Base-by-base conservation (phyloP, 1,140 invertebrate genomes). In the Trichogramma pretiosum region DNA sequence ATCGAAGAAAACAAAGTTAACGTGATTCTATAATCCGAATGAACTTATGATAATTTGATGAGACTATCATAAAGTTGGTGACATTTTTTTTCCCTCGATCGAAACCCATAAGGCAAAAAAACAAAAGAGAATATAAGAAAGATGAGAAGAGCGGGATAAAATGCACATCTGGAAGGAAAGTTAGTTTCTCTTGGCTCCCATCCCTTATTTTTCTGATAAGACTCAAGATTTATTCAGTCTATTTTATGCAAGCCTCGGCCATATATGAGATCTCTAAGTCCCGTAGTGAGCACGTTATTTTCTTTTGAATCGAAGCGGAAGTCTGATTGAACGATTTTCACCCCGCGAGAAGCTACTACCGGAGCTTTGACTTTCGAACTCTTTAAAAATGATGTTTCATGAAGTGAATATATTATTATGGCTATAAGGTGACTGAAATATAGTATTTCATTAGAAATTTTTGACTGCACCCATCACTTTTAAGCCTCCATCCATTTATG, bases 161-260 rank as follows among this genome's bases (percentile, higher is more conserved):
- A 34, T 44, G 21, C 32, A 32, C 24, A 10, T 32, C 46, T 48
- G 56, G 55, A 54, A 54, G 39, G 53, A 64, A 64, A 65, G 62
- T 67, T 65, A 64, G 60, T 56, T 60, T 64, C 62, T 50, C 26
- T 21, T 26, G 10, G 18, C 22, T 34, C 55, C 50, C n/a, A n/a
- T n/a, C n/a, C n/a, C n/a, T n/a, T n/a, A n/a, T n/a, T n/a, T n/a
- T n/a, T n/a, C n/a, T n/a, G n/a, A n/a, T n/a, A n/a, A n/a, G n/a
- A n/a, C n/a, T n/a, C n/a, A 56, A 61, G 60, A 67, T 65, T 67
- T 65, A 67, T 67, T 63, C 59, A 60, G 56, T 54, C 57, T 61
- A 64, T 64, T 60, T 62, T 62, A 61, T 61, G 57, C 58, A 56
- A 63, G 53, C 56, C 54, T 46, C 57, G 26, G 58, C 56, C 62